Conservation (phyloP, 2,113 vertebrate species). For the Nansenia antarctica region DNA sequence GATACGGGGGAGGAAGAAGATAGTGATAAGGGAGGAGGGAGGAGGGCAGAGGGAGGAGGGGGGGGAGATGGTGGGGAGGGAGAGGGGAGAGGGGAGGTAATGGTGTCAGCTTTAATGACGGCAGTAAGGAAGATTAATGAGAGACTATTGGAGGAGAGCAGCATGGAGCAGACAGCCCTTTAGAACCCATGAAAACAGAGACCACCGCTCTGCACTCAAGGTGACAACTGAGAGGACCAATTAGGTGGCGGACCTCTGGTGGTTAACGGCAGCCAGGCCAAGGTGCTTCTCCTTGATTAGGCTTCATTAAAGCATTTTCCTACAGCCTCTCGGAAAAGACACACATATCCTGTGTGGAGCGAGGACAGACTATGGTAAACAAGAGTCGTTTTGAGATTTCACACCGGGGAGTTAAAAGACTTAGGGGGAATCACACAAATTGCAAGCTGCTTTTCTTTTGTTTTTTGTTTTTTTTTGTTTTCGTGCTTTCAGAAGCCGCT, state of each 20-base stretch:
- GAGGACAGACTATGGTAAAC: too few relatives aligned
- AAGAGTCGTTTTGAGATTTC: too few relatives aligned
- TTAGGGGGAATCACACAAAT: too few relatives aligned
- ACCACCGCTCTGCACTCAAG: constrained; percentile 67
- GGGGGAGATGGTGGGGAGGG: not conserved
- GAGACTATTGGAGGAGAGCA: constrained; percentile 59
- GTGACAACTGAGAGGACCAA: constrained; percentile 69
- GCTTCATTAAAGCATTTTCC: constrained; percentile 3
- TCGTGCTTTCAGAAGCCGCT: too few relatives aligned
- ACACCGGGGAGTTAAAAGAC: too few relatives aligned
- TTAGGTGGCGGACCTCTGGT: constrained; percentile 16
- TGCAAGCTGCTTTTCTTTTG: not conserved
- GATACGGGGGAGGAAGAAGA: constrained; percentile 16
- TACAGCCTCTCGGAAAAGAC: too few relatives aligned
- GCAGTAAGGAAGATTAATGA: constrained; percentile 76
- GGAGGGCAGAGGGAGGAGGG: constrained; percentile 11
- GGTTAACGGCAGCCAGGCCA: constrained; percentile 10
- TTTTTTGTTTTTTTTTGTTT: too few relatives aligned
- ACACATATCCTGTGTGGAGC: too few relatives aligned
- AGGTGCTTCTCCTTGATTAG: constrained; percentile 11
- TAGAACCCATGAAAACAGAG: constrained; percentile 71
- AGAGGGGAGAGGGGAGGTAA: constrained; percentile 20
- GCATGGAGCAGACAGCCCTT: constrained; percentile 37
- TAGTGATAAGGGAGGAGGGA: not conserved
- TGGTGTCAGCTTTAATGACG: constrained; percentile 69